Percentiles rank a stretch among this genome's conserved stretches.
Conservation (phyloP, 2,113 vertebrate genomes). For the Strix uralensis region DNA sequence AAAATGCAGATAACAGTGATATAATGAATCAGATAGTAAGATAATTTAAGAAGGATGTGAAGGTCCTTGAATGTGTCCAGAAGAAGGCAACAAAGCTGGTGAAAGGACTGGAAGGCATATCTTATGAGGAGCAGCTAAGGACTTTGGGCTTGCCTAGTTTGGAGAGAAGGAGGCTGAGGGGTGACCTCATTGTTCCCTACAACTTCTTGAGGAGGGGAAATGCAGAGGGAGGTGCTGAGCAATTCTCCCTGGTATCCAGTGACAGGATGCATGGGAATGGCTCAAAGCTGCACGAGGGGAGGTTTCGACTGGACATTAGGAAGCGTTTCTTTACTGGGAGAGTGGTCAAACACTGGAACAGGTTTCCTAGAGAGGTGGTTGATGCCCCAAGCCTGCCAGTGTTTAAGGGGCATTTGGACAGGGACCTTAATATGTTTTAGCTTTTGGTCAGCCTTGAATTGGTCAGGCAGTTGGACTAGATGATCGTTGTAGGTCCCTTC, state of each 20-base stretch:
- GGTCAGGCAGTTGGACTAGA: not conserved
- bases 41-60: not conserved
- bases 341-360: not conserved
- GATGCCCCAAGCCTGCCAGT: not conserved
- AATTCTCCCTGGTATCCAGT: not conserved
- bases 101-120: not conserved
- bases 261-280: too few relatives aligned
- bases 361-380: not conserved
- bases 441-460: not conserved
- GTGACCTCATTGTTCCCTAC: not conserved
- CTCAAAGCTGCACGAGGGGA: not conserved
- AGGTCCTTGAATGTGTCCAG: not conserved
- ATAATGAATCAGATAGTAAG: not conserved
- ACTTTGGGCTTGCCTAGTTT: not conserved
- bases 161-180: not conserved
- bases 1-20: not conserved
- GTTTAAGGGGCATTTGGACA: not conserved
- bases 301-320: not conserved
- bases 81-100: not conserved
- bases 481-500: not conserved
- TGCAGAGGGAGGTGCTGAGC: not conserved
- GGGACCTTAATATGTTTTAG: not conserved
- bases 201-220: not conserved
- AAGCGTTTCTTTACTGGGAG: fast-evolving
- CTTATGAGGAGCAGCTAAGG: too few relatives aligned